A percentile compares a stretch with the other conserved stretches of the same genome.
Conservation (phyloP, 2,797 vertebrate genomes). For the Ctenochaetus hawaiiensis region DNA sequence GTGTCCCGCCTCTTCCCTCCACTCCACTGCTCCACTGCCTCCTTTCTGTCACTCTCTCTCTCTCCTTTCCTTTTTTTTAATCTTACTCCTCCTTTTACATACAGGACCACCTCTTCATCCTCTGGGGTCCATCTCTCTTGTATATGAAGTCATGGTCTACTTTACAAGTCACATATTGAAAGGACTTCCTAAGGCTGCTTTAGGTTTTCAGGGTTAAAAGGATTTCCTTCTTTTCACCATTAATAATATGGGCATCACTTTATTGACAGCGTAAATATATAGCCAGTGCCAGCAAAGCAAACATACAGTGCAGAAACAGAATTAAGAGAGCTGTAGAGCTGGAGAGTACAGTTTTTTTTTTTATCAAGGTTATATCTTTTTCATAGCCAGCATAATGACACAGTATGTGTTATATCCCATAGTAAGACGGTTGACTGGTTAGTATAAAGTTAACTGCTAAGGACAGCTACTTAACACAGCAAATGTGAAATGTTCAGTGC, state of each 20-base stretch:
- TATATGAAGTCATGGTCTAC: constrained; percentile 19
- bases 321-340: background rate
- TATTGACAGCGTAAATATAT: background rate
- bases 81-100: constrained; percentile 28
- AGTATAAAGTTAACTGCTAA: background rate
- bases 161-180: constrained; percentile 22
- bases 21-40: constrained; percentile 63
- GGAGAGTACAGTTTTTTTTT: background rate
- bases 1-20: constrained; percentile 56
- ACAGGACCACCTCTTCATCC: constrained; percentile 49
- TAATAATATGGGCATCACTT: constrained; percentile 9
- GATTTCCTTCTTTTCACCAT: constrained; percentile 8
- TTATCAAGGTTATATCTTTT: background rate
- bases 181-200: background rate
- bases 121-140: constrained; percentile 25
- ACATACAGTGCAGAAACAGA: background rate
- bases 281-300: background rate
- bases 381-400: background rate
- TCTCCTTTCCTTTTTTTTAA: constrained; percentile 29
- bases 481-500: constrained; percentile 5
- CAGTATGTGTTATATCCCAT: background rate
- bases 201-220: constrained; percentile 11
- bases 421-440: constrained; percentile 10
- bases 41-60: constrained; percentile 52
- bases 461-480: background rate